These are phyloP conservation scores for Hirtodrosophila duncani DNA, from an alignment of 2,888 invertebrate species.

Conservation along the genomic window DNA sequence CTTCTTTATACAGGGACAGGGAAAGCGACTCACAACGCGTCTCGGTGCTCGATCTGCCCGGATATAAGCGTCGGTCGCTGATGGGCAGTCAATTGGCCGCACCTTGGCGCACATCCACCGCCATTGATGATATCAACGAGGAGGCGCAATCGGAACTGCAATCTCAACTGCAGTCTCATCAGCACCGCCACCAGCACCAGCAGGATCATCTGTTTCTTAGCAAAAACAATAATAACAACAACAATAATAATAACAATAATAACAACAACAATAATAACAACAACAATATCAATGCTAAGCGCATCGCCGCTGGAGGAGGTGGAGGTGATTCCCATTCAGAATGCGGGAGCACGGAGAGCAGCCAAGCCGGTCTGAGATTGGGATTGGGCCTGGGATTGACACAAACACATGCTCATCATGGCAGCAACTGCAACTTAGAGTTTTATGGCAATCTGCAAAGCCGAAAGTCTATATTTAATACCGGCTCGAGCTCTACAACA, in stretches of 20 bases:
- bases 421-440: conserved; percentile 53
- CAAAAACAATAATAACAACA: conserved; percentile 36
- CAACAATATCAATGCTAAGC: conserved; percentile 24
- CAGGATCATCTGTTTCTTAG: conserved; percentile 1
- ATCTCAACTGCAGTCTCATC: conserved; percentile 19
- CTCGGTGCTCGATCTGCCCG: no score
- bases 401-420: conserved; percentile 13
- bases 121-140: conserved; percentile 42
- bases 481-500: conserved; percentile 33
- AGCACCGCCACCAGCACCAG: conserved; percentile 1
- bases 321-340: conserved; percentile 41
- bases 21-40: no score
- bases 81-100: conserved; percentile 26
- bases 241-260: conserved; percentile 35
- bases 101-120: conserved; percentile 47
- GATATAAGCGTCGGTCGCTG: conserved; percentile 62
- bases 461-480: conserved; percentile 75
- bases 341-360: conserved; percentile 37
- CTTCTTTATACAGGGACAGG: no score
- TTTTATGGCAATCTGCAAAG: conserved; percentile 77
- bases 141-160: conserved; percentile 15
- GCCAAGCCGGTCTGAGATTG: conserved; percentile 1
- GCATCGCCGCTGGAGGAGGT: background rate
- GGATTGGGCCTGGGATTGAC: background rate
- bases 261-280: conserved; percentile 28